phyloP scores from a whole-genome alignment of 2,113 vertebrate genomes.

The Rostratula benghalensis region DNA sequence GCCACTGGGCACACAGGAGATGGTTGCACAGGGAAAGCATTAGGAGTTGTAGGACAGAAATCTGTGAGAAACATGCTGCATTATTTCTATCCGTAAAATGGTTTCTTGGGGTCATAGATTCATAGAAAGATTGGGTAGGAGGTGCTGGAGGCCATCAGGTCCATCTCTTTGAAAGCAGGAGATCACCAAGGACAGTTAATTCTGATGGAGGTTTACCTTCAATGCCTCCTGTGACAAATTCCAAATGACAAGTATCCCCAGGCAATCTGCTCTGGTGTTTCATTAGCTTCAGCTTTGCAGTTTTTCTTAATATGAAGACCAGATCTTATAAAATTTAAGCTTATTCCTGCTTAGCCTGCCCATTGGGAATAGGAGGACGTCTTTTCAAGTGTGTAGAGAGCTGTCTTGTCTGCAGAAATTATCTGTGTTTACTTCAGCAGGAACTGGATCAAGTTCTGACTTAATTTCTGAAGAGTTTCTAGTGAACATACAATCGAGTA shows the following conservation, averaged over 20 bases:
- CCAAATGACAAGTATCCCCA: rapidly evolving
- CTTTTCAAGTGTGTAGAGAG: background rate
- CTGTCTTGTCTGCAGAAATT: background rate
- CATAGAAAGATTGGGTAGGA: background rate
- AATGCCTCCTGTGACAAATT: background rate
- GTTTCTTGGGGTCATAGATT: background rate
- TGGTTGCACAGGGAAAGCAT: background rate
- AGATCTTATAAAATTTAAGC: background rate
- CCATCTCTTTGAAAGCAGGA: background rate
- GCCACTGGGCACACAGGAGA: background rate
- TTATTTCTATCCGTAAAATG: background rate
- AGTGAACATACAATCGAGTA: background rate
- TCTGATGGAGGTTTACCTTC: background rate
- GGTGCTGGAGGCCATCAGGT: background rate
- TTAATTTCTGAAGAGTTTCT: background rate
- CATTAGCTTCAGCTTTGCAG: background rate
- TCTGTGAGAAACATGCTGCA: background rate
- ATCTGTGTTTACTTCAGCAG: background rate
- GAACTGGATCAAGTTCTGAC: background rate
- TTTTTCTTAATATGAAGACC: background rate
- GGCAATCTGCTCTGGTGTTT: background rate
- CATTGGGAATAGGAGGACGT: background rate
- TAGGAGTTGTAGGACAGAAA: background rate
- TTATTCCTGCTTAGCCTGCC: background rate
- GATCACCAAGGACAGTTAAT: background rate